These are phyloP conservation scores for Rallus limicola DNA, from an alignment of 2,113 vertebrate species.

Conservation along the genomic window DNA sequence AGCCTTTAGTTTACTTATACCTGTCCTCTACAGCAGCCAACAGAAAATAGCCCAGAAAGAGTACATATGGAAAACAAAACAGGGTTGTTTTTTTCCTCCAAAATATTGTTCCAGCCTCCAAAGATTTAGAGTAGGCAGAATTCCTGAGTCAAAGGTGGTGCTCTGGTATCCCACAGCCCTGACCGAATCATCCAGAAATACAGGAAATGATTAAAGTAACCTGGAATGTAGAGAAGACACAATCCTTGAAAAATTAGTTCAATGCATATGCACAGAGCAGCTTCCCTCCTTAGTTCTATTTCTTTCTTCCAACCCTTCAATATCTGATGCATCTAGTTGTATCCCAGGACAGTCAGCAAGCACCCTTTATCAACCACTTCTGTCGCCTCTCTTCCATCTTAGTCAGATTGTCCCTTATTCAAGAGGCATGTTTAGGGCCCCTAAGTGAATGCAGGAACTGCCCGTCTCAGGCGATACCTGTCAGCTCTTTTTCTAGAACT, in stretches of 20 bases:
- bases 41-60: background rate
- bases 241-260: background rate
- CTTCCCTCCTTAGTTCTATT: background rate
- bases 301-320: background rate
- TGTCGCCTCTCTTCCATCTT: background rate
- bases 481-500: background rate
- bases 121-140: background rate
- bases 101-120: background rate
- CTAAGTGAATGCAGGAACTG: background rate
- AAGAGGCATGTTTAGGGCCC: background rate
- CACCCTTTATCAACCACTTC: background rate
- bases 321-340: background rate
- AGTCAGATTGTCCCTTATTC: background rate
- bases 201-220: background rate
- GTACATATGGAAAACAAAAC: background rate
- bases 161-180: background rate
- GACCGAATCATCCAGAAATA: background rate
- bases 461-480: background rate
- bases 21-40: background rate
- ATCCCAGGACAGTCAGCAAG: background rate
- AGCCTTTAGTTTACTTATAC: background rate
- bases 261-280: background rate
- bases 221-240: background rate
- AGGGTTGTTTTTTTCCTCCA: background rate
- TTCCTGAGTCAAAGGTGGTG: rapidly evolving